phyloP scores from a whole-genome alignment of 2,888 invertebrate genomes.

The Odiellus spinosus region DNA sequence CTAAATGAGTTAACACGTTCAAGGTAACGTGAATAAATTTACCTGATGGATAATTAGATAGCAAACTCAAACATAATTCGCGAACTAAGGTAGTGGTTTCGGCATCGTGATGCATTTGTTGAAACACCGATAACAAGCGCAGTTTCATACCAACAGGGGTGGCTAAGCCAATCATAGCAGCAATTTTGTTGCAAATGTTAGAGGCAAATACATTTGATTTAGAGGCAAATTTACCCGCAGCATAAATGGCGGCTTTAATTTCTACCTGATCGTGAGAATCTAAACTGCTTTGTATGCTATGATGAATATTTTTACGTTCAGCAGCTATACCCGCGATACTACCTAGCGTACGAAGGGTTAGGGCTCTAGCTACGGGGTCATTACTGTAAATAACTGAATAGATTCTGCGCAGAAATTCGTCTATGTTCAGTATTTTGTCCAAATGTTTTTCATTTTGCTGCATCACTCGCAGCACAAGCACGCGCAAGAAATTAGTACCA shows the following conservation, averaged over 20 bases:
- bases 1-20: slow-evolving; percentile 69
- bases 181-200: slow-evolving; percentile 85
- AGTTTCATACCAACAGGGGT: slow-evolving; percentile 84
- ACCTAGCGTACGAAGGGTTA: slow-evolving; percentile 73
- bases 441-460: slow-evolving; percentile 55
- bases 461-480: slow-evolving; percentile 82
- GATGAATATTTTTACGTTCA: slow-evolving; percentile 86
- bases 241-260: slow-evolving; percentile 88
- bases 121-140: slow-evolving; percentile 71
- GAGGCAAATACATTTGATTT: slow-evolving; percentile 81
- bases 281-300: slow-evolving; percentile 73
- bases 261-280: slow-evolving; percentile 92
- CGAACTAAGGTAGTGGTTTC: slow-evolving; percentile 57
- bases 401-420: slow-evolving; percentile 76
- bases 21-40: slow-evolving; percentile 66
- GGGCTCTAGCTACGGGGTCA: slow-evolving; percentile 80
- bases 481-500: slow-evolving; percentile 71
- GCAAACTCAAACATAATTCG: slow-evolving; percentile 50
- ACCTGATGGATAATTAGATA: slow-evolving; percentile 60
- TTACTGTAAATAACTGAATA: slow-evolving; percentile 92
- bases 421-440: slow-evolving; percentile 67
- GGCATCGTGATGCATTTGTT: slow-evolving; percentile 79
- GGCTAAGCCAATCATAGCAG: slow-evolving; percentile 84
- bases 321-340: slow-evolving; percentile 85
- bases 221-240: slow-evolving; percentile 83